Evolutionary conservation across 2,797 vertebrate genomes (phyloP).

Genomic region (Otolemur crassicaudatus): DNA sequence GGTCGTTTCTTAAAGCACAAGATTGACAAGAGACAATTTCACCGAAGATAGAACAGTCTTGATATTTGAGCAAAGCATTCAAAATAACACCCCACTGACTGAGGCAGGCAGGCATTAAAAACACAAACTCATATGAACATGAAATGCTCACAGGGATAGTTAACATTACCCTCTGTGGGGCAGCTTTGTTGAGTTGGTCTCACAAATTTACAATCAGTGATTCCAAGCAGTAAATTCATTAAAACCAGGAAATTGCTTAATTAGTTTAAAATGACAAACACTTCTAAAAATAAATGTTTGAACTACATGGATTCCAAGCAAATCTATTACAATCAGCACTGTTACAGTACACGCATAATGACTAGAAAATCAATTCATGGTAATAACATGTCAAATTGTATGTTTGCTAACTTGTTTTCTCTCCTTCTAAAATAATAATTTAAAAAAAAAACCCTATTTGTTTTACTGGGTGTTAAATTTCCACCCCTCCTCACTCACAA

Average conservation of each 20-base stretch:
- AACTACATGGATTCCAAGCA: conserved; percentile 23
- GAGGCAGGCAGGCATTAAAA: background rate
- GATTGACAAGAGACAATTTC: conserved; percentile 43
- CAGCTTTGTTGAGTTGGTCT: background rate
- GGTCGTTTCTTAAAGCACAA: background rate
- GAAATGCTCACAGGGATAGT: background rate
- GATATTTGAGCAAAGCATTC: conserved; percentile 47
- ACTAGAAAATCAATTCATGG: conserved; percentile 53
- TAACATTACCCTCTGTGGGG: background rate
- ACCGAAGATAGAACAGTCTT: background rate
- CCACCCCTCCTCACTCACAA: background rate
- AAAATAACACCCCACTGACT: background rate
- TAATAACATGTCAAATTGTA: background rate
- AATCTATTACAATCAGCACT: conserved; percentile 15
- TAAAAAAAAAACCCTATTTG: background rate
- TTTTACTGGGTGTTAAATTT: background rate
- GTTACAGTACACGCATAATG: conserved; percentile 1
- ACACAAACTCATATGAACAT: background rate
- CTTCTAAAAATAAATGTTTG: conserved; percentile 58
- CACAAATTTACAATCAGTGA: conserved; percentile 19
- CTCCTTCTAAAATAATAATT: background rate
- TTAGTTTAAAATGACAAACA: conserved; percentile 62
- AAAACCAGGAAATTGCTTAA: conserved; percentile 69
- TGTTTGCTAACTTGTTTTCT: background rate
- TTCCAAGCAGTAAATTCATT: conserved; percentile 67